Conservation (phyloP, 2,888 invertebrate genomes). For the Pammene aurita region DNA sequence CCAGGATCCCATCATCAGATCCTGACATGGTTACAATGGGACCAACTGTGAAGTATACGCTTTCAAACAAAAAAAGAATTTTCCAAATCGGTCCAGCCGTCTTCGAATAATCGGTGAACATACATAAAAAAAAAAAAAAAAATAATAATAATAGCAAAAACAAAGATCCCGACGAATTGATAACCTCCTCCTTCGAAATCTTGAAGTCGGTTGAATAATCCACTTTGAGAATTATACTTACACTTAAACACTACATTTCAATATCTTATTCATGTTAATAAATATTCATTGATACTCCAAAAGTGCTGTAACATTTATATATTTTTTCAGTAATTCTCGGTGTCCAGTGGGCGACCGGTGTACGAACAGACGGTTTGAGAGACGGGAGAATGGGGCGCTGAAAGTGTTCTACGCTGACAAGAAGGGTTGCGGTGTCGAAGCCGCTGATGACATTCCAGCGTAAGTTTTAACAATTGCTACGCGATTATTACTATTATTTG, state of each 20-base stretch:
- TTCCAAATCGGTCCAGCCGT: too few relatives aligned
- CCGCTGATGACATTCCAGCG: conserved; percentile 87
- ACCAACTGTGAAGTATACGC: too few relatives aligned
- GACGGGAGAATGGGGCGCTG: conserved; percentile 91
- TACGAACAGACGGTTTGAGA: conserved; percentile 97
- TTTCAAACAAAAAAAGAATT: too few relatives aligned
- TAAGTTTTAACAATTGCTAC: conserved; percentile 63
- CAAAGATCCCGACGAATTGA: too few relatives aligned
- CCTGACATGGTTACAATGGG: too few relatives aligned
- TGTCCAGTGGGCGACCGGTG: conserved; percentile 96
- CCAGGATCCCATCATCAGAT: too few relatives aligned
- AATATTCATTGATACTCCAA: neutral
- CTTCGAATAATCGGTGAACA: too few relatives aligned
- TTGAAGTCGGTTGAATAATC: too few relatives aligned
- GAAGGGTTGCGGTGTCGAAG: conserved; percentile 97
- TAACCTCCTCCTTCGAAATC: too few relatives aligned
- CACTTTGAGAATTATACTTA: too few relatives aligned
- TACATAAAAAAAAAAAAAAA: too few relatives aligned
- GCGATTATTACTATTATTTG: neutral
- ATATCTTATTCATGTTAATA: neutral
- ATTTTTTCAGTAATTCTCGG: conserved; percentile 89
- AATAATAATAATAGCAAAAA: too few relatives aligned
- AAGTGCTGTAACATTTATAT: neutral
- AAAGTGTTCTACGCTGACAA: conserved; percentile 95
- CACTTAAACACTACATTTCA: neutral